phyloP scores from a whole-genome alignment of 1,140 invertebrate species.

The Coenobita brevimanus region DNA sequence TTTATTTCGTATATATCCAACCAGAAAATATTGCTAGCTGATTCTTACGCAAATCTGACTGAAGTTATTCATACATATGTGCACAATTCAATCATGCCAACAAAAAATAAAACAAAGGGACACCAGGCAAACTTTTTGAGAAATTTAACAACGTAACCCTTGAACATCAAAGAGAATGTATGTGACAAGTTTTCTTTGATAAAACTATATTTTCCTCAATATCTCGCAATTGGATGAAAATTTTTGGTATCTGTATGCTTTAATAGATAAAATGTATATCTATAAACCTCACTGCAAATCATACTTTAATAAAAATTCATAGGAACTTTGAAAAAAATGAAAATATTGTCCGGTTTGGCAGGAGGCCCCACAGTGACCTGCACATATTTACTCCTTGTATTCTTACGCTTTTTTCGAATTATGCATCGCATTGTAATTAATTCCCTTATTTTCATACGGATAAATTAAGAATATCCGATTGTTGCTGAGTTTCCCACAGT shows the following conservation, averaged over 20 bases:
- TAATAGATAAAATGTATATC: constrained; percentile 14
- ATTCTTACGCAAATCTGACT: too few species aligned
- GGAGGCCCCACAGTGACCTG: constrained; percentile 53
- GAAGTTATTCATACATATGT: too few species aligned
- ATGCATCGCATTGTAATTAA: neutral
- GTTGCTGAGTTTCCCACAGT: neutral
- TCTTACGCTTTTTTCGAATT: constrained; percentile 51
- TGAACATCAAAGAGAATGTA: constrained; percentile 11
- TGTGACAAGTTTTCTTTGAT: constrained; percentile 38
- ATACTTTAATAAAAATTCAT: neutral
- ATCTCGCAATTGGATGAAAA: neutral
- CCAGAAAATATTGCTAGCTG: too few species aligned
- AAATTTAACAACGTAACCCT: neutral
- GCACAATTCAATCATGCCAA: too few species aligned
- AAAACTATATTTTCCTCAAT: constrained; percentile 29
- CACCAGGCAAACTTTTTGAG: too few species aligned
- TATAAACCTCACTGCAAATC: neutral
- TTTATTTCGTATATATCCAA: too few species aligned
- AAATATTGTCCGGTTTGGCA: constrained; percentile 47
- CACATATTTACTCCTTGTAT: constrained; percentile 66
- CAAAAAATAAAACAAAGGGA: too few species aligned
- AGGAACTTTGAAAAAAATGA: constrained; percentile 14
- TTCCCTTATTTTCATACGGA: neutral
- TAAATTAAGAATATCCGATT: neutral
- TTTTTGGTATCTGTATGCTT: neutral